Percentiles rank a stretch among this genome's conserved stretches.
phyloP scores from a whole-genome alignment of 2,113 vertebrate genomes.

The Dicentrarchus labrax region DNA sequence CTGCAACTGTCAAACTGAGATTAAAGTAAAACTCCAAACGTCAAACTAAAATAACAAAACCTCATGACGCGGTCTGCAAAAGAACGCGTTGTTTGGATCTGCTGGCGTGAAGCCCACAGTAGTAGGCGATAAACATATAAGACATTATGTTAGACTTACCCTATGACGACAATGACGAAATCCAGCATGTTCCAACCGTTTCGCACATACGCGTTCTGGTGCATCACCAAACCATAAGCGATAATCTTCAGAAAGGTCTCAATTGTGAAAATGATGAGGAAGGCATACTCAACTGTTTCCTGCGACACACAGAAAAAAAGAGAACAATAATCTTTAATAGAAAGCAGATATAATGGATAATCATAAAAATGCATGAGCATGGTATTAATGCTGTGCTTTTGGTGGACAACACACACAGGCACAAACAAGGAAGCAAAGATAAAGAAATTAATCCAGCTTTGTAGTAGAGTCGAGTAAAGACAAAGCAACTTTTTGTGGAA shows the following conservation, averaged over 20 bases:
- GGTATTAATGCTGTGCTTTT: not conserved
- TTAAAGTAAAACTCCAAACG: constrained; percentile 44
- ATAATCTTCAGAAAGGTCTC: constrained; percentile 99
- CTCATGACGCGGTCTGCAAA: constrained; percentile 1
- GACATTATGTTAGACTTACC: constrained; percentile 86
- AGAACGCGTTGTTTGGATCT: not conserved
- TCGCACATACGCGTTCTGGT: constrained; percentile 97
- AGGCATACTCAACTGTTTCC: constrained; percentile 99
- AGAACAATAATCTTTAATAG: not conserved
- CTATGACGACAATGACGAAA: constrained; percentile 99
- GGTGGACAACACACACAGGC: not conserved
- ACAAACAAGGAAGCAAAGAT: not conserved
- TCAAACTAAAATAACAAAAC: constrained; percentile 30
- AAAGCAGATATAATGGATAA: not conserved
- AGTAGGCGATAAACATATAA: not conserved
- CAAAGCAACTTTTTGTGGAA: not conserved
- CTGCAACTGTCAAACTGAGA: constrained; percentile 32
- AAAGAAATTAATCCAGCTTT: not conserved
- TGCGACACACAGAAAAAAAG: constrained; percentile 81
- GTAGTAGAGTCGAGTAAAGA: not conserved
- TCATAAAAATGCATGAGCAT: not conserved
- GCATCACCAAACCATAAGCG: constrained; percentile 98
- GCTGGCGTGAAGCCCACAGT: not conserved
- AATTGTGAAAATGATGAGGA: constrained; percentile 99
- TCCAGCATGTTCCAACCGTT: constrained; percentile 99